Base-by-base conservation (phyloP, 2,113 vertebrate species). In the Halichoeres trimaculatus region DNA sequence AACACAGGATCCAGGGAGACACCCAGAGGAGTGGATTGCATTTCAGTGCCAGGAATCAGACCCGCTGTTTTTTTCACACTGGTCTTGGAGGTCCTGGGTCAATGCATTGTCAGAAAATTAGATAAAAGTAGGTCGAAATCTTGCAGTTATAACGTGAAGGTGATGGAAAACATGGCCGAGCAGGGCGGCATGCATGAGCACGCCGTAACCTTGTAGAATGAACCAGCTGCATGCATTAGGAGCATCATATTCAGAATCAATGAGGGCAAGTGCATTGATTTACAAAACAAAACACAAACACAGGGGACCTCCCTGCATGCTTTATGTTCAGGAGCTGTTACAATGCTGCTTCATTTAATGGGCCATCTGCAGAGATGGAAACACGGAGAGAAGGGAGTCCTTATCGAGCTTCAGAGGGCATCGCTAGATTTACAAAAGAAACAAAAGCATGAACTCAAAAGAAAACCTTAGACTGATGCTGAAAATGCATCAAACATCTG, bases 1-100 rank as follows among this genome's bases (percentile, higher is more conserved):
- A 84, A 89, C 76, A 69, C 34, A 1, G 53, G 70, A 90, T 76
- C 75, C 56, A 67, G 52, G 77, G 83, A 81, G 82, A 78, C 64
- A 38, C 77, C 34, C 70, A 20, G 74, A 61, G 76, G 66, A 89
- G 83, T 86, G 81, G 90, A 91, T 93, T 87, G 63, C 67, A 61
- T 93, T 92, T 91, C 93, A 85, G 65, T 57, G 41, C 74, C 67
- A 23, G 85, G 84, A 87, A 88, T 68, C 62, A 20, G 82, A 88
- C 76, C 54, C 45, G 51, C 24, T 69, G 67, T 35, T 45, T 48
- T 48, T 48, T 20, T 8, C 19, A 13, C 17, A 48, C 19, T 41
- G 53, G 60, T 19, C 70, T 24, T 12, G 23, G 53, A 63, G 69
- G 72, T 43, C 38, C 67, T 45, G 63, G 41, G 63, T 70, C 64